phyloP scores from a whole-genome alignment of 1,140 invertebrate genomes.

The Drosophila oshimai region DNA sequence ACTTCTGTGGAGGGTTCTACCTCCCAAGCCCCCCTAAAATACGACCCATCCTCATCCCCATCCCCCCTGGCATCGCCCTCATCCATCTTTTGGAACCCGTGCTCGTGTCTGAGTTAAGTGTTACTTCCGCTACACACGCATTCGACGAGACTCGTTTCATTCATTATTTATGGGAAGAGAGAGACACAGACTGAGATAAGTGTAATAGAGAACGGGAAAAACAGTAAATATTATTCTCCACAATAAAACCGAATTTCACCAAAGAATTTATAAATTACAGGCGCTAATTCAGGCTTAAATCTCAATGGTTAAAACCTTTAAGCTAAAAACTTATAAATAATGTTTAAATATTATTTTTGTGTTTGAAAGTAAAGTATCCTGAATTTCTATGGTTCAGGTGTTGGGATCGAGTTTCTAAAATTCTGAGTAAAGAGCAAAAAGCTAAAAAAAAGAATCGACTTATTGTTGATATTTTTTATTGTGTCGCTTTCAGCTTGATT shows the following conservation, averaged over 20 bases:
- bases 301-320: no score
- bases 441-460: not conserved
- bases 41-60: not conserved
- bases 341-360: not conserved
- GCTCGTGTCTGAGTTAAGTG: slow-evolving; percentile 68
- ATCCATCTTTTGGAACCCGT: slow-evolving; percentile 5
- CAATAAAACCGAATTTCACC: no score
- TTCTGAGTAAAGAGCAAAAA: not conserved
- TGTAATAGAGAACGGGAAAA: slow-evolving; percentile 4
- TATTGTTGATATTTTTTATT: not conserved
- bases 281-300: no score
- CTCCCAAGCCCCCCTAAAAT: not conserved
- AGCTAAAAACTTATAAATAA: not conserved
- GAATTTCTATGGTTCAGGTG: not conserved
- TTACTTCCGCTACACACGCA: slow-evolving; percentile 68
- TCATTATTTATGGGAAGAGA: slow-evolving; percentile 47
- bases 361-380: not conserved
- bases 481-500: slow-evolving; percentile 22
- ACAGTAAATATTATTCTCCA: not conserved
- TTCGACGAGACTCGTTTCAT: slow-evolving; percentile 36
- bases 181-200: slow-evolving; percentile 7
- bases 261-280: no score
- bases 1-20: slow-evolving; percentile 29
- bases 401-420: not conserved
- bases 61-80: slow-evolving; percentile 1